Evolutionary conservation across 2,113 vertebrate genomes (phyloP).

Genomic region (Protobothrops flavoviridis): DNA sequence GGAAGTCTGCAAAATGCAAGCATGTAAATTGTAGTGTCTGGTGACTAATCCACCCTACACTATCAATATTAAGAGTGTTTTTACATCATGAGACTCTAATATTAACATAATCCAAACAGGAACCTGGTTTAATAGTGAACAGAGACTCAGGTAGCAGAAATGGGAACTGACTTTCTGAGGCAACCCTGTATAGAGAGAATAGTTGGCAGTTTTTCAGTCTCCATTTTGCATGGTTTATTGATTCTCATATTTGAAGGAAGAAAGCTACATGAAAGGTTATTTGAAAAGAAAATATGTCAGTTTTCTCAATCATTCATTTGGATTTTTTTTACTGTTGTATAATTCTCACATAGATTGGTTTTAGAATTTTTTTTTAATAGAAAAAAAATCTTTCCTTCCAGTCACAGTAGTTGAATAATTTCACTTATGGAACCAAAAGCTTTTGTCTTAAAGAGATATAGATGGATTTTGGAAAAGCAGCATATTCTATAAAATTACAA

Average conservation of each 20-base stretch:
- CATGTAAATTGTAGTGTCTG: not conserved
- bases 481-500: not conserved
- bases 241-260: not conserved
- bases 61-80: constrained; percentile 26
- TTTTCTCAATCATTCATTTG: not conserved
- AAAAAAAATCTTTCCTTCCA: not conserved
- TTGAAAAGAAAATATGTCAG: not conserved
- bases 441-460: not conserved
- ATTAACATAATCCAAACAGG: constrained; percentile 11
- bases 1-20: constrained; percentile 7
- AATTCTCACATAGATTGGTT: not conserved
- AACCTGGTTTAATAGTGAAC: not conserved
- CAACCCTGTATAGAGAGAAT: not conserved
- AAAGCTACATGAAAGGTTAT: not conserved
- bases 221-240: not conserved
- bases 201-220: not conserved
- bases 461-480: not conserved
- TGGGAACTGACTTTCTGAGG: constrained; percentile 1
- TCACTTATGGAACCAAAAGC: not conserved
- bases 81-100: constrained; percentile 6
- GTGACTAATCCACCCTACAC: not conserved
- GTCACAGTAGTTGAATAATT: not conserved
- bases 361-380: not conserved
- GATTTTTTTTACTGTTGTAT: not conserved
- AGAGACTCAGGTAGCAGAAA: not conserved